A percentile compares a stretch with the other conserved stretches of the same genome.
Evolutionary conservation across 2,888 invertebrate genomes (phyloP).

Genomic region (Palloptera scutellata): DNA sequence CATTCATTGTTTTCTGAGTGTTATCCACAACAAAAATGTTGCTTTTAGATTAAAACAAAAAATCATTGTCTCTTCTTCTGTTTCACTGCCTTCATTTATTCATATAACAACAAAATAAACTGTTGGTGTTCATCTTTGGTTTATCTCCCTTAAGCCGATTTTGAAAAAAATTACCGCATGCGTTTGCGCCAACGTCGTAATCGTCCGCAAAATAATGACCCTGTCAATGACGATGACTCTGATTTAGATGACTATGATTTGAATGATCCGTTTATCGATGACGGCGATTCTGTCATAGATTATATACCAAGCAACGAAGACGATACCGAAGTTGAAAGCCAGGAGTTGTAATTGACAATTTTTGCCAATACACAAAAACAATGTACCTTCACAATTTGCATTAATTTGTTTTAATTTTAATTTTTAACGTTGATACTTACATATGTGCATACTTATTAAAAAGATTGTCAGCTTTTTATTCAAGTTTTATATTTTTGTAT

Average conservation of each 20-base stretch:
- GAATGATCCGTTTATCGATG: conserved; percentile 66
- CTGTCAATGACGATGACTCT: conserved; percentile 65
- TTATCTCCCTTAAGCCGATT: conserved; percentile 39
- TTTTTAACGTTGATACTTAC: too few species aligned
- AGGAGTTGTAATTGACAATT: too few species aligned
- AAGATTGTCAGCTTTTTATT: too few species aligned
- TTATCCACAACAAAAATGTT: conserved; percentile 1
- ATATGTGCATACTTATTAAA: too few species aligned
- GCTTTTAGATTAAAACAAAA: conserved; percentile 29
- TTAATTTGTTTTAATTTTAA: too few species aligned
- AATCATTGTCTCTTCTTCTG: conserved; percentile 2
- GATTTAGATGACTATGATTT: conserved; percentile 66
- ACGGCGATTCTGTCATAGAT: conserved; percentile 64
- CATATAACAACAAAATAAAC: too few species aligned
- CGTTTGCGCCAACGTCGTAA: conserved; percentile 55
- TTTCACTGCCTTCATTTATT: not conserved
- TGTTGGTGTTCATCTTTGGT: not conserved
- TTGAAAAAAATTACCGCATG: conserved; percentile 36
- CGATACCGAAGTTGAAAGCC: conserved; percentile 37
- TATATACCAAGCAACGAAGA: conserved; percentile 62
- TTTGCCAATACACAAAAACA: too few species aligned
- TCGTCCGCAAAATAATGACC: conserved; percentile 50
- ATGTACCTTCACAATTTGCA: too few species aligned
- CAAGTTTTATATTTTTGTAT: too few species aligned
- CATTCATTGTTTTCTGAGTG: not conserved